Percentiles rank a stretch among this genome's conserved stretches.
These are phyloP conservation scores for Eristalis pertinax DNA, from an alignment of 2,888 invertebrate genomes.

Conservation along the genomic window DNA sequence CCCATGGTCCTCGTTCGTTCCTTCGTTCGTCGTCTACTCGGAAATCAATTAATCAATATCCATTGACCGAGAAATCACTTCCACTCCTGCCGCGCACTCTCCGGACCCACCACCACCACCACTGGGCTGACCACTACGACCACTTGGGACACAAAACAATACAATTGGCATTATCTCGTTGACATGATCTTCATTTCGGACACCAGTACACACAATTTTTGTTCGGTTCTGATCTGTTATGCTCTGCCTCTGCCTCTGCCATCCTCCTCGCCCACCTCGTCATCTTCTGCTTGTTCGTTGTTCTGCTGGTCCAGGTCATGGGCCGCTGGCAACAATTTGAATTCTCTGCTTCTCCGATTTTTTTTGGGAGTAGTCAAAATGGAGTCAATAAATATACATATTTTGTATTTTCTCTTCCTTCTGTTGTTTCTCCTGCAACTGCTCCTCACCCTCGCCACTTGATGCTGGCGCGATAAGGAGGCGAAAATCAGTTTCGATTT, in stretches of 20 bases:
- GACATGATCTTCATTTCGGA: conserved; percentile 67
- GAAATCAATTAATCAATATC: conserved; percentile 70
- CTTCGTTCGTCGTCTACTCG: background rate
- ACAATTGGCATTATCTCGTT: conserved; percentile 66
- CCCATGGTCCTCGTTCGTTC: conserved; percentile 41
- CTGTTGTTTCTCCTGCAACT: background rate
- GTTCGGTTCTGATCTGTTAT: background rate
- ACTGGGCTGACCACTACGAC: conserved; percentile 38
- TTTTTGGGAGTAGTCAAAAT: conserved; percentile 67
- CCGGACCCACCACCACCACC: background rate
- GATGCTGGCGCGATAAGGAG: conserved; percentile 66
- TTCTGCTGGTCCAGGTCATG: conserved; percentile 53
- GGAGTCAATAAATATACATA: conserved; percentile 64
- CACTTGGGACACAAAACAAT: conserved; percentile 61
- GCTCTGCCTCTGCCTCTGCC: too few species aligned
- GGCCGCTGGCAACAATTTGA: conserved; percentile 61
- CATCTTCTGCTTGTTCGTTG: background rate
- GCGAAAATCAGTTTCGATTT: conserved; percentile 71
- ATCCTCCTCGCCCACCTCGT: conserved; percentile 5
- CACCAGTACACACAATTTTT: conserved; percentile 41
- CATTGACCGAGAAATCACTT: conserved; percentile 33
- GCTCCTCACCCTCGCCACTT: background rate
- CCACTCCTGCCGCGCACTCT: background rate
- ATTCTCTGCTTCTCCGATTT: conserved; percentile 50
- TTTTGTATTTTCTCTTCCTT: conserved; percentile 21